These are phyloP conservation scores for Sebastiscus albofasciatus DNA, from an alignment of 2,797 vertebrate species.

Conservation along the genomic window DNA sequence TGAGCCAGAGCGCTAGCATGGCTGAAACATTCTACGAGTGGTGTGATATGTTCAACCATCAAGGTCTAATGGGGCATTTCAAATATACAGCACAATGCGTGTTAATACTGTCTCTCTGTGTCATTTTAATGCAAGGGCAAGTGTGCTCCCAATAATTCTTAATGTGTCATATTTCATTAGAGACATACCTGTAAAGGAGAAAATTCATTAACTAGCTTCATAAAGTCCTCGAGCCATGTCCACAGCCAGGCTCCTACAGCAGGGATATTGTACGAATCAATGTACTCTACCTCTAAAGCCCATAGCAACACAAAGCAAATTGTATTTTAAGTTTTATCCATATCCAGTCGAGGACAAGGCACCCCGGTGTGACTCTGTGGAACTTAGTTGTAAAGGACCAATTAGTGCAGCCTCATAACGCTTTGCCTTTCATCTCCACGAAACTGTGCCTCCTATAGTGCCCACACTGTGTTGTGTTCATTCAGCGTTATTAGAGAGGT, in stretches of 20 bases:
- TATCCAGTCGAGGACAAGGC: slow-evolving; percentile 57
- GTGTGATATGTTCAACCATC: background rate
- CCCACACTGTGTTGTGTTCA: slow-evolving; percentile 38
- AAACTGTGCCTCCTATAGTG: slow-evolving; percentile 41
- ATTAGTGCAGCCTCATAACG: slow-evolving; percentile 79
- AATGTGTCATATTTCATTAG: slow-evolving; percentile 18
- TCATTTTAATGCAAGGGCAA: background rate
- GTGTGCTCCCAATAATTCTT: background rate
- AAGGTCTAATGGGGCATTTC: background rate
- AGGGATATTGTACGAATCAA: slow-evolving; percentile 15
- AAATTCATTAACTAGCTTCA: slow-evolving; percentile 25
- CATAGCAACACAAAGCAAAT: slow-evolving; percentile 58
- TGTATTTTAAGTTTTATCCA: slow-evolving; percentile 61
- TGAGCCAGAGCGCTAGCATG: background rate
- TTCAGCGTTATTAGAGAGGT: slow-evolving; percentile 44
- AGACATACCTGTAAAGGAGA: background rate
- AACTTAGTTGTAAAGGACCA: slow-evolving; percentile 76
- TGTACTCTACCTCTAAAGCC: slow-evolving; percentile 45
- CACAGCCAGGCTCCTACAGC: slow-evolving; percentile 1
- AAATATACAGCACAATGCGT: background rate
- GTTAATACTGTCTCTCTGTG: background rate
- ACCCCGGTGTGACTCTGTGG: slow-evolving; percentile 51
- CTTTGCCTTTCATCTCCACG: slow-evolving; percentile 77
- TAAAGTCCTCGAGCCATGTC: slow-evolving; percentile 23
- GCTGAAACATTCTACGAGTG: background rate